phyloP scores from a whole-genome alignment of 2,113 vertebrate genomes.

The Acanthochromis polyacanthus region DNA sequence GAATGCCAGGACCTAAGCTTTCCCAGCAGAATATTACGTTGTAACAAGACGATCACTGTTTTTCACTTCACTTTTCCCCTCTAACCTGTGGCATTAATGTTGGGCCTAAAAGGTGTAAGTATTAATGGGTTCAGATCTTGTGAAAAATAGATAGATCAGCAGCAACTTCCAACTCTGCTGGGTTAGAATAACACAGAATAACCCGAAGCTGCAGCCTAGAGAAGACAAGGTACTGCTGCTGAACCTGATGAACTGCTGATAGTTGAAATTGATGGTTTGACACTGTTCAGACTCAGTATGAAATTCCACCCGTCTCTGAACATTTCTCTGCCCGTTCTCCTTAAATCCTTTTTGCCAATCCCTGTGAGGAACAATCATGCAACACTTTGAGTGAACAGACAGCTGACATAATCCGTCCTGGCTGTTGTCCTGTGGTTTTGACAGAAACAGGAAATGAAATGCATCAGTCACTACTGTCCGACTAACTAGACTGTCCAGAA shows the following conservation, averaged over 20 bases:
- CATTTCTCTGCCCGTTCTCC: conserved; percentile 13
- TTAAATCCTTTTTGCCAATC: conserved; percentile 35
- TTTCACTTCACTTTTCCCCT: too few relatives aligned
- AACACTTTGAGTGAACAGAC: conserved; percentile 29
- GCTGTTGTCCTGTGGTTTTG: conserved; percentile 20
- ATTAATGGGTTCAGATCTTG: too few relatives aligned
- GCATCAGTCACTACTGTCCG: conserved; percentile 11
- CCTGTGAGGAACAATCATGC: conserved; percentile 32
- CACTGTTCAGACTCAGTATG: neutral
- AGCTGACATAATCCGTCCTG: conserved; percentile 55
- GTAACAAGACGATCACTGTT: too few relatives aligned
- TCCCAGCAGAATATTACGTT: too few relatives aligned
- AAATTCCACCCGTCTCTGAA: conserved; percentile 5
- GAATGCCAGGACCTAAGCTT: too few relatives aligned
- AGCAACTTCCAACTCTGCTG: neutral
- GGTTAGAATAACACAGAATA: too few relatives aligned
- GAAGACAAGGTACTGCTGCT: neutral
- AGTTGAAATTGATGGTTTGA: neutral
- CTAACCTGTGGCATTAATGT: too few relatives aligned
- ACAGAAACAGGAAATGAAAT: conserved; percentile 61
- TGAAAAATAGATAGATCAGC: too few relatives aligned
- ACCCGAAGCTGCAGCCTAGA: neutral
- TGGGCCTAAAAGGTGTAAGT: too few relatives aligned
- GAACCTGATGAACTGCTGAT: neutral
- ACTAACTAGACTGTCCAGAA: conserved; percentile 8